Evolutionary conservation across 2,113 vertebrate genomes (phyloP).

Genomic region (Labeo catla): DNA sequence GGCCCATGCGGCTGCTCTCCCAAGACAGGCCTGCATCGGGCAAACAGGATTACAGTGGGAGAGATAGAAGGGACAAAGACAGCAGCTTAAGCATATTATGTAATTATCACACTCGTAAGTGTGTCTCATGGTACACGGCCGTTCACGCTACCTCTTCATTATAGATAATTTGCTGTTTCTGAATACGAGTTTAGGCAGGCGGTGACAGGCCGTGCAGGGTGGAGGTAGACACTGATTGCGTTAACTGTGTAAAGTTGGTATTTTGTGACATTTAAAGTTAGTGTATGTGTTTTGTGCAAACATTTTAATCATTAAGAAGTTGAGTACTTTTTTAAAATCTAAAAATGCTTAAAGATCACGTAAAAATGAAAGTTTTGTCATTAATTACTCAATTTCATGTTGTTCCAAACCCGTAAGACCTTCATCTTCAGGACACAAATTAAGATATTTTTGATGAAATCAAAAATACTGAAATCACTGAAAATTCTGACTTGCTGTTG

Average conservation of each 20-base stretch:
- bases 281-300: background rate
- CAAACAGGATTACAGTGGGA: conserved; percentile 57
- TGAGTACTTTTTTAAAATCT: no score
- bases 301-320: no score
- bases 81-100: conserved; percentile 59
- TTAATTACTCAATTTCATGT: no score
- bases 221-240: background rate
- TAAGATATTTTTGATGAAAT: no score
- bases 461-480: no score
- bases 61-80: conserved; percentile 51
- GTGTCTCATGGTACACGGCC: conserved; percentile 1
- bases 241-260: background rate
- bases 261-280: background rate
- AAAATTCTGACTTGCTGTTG: background rate
- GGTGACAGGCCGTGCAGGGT: conserved; percentile 3
- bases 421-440: no score
- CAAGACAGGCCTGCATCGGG: conserved; percentile 30
- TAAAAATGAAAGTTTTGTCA: no score
- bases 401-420: no score
- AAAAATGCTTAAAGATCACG: no score
- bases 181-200: conserved; percentile 28
- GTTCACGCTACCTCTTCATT: conserved; percentile 11
- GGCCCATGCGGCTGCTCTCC: background rate
- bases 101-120: conserved; percentile 63
- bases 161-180: conserved; percentile 23